Evolutionary conservation across 1,140 invertebrate species (phyloP), one percentile per base, ranked within the genome.

Genomic region (Hyposmocoma kahamanoa): DNA sequence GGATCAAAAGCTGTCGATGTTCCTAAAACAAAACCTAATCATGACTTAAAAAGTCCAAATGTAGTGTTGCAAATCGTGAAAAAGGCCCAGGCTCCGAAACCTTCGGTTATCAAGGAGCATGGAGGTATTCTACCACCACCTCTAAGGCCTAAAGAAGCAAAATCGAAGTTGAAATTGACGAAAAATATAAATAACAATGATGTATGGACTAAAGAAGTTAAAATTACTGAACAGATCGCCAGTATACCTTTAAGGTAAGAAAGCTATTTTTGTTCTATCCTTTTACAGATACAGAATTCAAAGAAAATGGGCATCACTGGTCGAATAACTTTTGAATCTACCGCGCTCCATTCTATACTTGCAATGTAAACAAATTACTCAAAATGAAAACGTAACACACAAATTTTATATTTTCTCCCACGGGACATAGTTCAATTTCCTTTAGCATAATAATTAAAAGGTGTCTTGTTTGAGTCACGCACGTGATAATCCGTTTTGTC

Each of bases 111-210:
- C 19, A 32, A 30, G 26, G n/a, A 69, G 62, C 50, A 42, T 57
- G 60, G 72, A 11, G 78, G 66, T 18, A 55, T 84, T 22, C 34
- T 82, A 44, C 80, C 80, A 50, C 76, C 76, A 53, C 66, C 74
- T 53, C 65, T 84, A 36, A 82, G 71, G 53, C 69, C 69, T 22
- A 65, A 63, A 39, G 42, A 61, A 26, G 45, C 56, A 9, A 74
- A 69, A 59, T 11, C 41, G 2, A 75, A 76, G 42, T 50, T 72
- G 8, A 73, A 73, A 55, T 45, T 69, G 10, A 65, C 71, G 13
- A 82, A 82, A 52, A 77, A 72, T 57, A 68, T 82, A n/a, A 84
- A 84, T 39, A 84, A 84, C 41, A 84, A 84, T 45, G 69, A 64
- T 49, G 66, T 77, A 47, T 82, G 76, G 78, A 72, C 75, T 6